Evolutionary conservation across 1,140 invertebrate genomes (phyloP).

Genomic region (Drosophila jambulina): DNA sequence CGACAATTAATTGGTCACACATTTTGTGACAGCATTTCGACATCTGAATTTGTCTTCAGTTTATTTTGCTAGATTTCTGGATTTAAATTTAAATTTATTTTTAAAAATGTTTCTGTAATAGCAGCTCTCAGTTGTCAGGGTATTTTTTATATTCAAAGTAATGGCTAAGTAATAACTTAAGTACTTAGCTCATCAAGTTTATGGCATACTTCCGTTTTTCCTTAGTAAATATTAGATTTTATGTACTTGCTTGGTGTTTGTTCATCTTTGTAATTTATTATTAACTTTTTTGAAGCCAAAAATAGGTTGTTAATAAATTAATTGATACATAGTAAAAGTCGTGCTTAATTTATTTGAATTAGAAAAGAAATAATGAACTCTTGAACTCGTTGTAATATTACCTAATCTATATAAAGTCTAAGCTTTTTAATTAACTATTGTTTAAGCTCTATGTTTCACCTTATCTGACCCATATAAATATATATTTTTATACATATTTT

Average conservation of each 20-base stretch:
- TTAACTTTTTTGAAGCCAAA: background rate
- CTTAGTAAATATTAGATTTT: background rate
- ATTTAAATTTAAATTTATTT: background rate
- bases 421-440: background rate
- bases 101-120: background rate
- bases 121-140: too few species aligned
- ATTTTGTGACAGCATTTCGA: slow-evolving; percentile 20
- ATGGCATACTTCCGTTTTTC: background rate
- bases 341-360: background rate
- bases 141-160: background rate
- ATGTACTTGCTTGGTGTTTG: background rate
- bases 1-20: slow-evolving; percentile 48
- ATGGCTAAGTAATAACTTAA: background rate
- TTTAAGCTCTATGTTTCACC: background rate
- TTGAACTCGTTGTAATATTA: too few species aligned
- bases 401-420: background rate
- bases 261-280: background rate
- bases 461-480: background rate
- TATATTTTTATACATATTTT: background rate
- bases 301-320: too few species aligned
- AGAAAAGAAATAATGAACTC: background rate
- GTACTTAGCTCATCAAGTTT: background rate
- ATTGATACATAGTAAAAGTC: background rate
- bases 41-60: background rate
- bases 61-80: background rate